Evolutionary conservation across 2,113 vertebrate species (phyloP).

Genomic region (Piaya cayana): DNA sequence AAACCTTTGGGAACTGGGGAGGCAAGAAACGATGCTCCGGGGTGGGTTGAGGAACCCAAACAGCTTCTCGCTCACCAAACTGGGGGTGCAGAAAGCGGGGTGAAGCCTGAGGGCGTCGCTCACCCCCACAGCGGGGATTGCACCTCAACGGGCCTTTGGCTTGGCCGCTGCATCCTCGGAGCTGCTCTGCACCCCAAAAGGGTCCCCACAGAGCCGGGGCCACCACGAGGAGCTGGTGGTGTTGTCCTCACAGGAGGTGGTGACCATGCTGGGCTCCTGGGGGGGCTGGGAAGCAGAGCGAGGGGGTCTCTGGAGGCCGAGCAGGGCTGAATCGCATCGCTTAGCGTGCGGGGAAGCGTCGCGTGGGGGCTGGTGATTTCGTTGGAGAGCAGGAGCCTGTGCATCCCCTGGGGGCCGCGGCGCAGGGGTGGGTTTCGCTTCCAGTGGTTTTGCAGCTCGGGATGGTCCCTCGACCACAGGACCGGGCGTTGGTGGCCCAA

Average conservation of each 20-base stretch:
- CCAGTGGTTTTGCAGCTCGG: neutral
- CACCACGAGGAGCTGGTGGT: accelerated
- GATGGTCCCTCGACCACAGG: accelerated
- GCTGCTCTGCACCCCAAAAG: accelerated
- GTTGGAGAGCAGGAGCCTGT: neutral
- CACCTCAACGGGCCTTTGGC: neutral
- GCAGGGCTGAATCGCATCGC: neutral
- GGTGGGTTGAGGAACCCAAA: neutral
- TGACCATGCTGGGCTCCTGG: too few relatives aligned
- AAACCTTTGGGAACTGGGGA: accelerated
- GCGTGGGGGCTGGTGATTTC: neutral
- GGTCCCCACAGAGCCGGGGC: neutral
- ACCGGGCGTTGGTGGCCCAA: accelerated
- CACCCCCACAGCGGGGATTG: neutral
- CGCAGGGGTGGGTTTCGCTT: neutral
- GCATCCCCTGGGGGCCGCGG: accelerated
- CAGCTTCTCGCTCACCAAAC: neutral
- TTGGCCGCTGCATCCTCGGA: accelerated
- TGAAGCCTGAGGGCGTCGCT: neutral
- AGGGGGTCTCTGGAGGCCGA: accelerated
- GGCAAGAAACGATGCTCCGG: accelerated
- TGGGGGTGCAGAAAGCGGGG: neutral
- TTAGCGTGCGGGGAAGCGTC: neutral
- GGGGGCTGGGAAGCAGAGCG: accelerated
- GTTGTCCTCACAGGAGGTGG: accelerated